Evolutionary conservation across 2,797 vertebrate genomes (phyloP).

Genomic region (Parauchenoglanis punctatus): DNA sequence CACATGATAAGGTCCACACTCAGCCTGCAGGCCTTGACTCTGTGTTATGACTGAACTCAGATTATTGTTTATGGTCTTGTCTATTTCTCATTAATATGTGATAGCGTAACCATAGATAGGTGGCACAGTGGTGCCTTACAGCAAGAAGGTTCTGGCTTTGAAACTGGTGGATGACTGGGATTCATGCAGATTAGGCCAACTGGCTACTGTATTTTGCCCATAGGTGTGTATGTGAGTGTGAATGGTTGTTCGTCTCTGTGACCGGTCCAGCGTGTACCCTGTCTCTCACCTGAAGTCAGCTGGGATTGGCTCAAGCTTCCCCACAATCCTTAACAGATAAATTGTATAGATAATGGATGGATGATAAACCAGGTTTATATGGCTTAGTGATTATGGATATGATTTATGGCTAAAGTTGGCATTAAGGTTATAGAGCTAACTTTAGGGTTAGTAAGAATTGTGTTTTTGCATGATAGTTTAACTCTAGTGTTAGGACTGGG

Average conservation of each 20-base stretch:
- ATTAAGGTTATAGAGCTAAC: neutral
- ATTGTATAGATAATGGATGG: no score
- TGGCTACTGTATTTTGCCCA: no score
- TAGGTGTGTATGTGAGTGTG: neutral
- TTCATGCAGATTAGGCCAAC: no score
- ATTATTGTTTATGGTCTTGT: constrained; percentile 22
- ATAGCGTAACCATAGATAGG: neutral
- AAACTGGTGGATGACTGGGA: no score
- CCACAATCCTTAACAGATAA: no score
- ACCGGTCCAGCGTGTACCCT: no score
- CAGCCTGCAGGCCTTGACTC: constrained; percentile 4
- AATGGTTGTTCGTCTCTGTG: no score
- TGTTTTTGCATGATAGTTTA: neutral
- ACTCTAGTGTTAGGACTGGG: neutral
- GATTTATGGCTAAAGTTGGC: neutral
- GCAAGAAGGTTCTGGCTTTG: no score
- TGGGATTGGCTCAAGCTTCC: no score
- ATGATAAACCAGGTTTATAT: neutral
- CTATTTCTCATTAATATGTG: neutral
- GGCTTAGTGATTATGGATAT: neutral
- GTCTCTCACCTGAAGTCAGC: no score
- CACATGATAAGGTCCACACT: neutral
- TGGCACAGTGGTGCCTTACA: no score
- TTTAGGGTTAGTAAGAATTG: neutral
- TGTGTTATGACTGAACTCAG: constrained; percentile 35